Conservation (phyloP, 1,140 invertebrate genomes). For the Drosophila orena region DNA sequence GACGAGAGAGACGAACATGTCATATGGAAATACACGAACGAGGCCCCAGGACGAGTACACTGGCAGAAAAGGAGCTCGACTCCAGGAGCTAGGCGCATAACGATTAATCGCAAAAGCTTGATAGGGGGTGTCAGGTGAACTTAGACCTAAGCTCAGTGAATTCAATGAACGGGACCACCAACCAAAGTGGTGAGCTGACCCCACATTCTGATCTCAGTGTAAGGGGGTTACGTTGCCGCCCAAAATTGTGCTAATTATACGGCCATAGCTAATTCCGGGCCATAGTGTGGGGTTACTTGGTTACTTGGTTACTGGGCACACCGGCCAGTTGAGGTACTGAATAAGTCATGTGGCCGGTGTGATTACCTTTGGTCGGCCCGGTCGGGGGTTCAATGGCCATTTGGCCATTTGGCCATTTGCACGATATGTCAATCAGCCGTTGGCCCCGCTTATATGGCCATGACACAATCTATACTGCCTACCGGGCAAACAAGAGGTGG, state of each 20-base stretch:
- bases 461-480: background rate
- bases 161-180: no score
- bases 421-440: constrained; percentile 46
- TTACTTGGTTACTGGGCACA: background rate
- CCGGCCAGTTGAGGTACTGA: constrained; percentile 10
- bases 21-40: constrained; percentile 11
- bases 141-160: no score
- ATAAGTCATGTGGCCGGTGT: constrained; percentile 53
- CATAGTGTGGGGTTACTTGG: background rate
- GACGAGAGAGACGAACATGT: constrained; percentile 17
- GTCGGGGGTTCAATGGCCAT: constrained; percentile 45
- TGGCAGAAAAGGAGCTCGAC: background rate
- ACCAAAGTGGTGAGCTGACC: no score
- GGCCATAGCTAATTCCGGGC: constrained; percentile 17
- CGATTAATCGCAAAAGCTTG: no score
- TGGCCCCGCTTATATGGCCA: background rate
- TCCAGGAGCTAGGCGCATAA: no score
- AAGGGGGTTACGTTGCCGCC: background rate
- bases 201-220: background rate
- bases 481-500: background rate
- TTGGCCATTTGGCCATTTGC: constrained; percentile 34
- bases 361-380: constrained; percentile 46
- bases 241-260: constrained; percentile 43
- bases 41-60: background rate
- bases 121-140: no score